Conservation (phyloP, 2,888 invertebrate genomes). For the Piscicola geometra region DNA sequence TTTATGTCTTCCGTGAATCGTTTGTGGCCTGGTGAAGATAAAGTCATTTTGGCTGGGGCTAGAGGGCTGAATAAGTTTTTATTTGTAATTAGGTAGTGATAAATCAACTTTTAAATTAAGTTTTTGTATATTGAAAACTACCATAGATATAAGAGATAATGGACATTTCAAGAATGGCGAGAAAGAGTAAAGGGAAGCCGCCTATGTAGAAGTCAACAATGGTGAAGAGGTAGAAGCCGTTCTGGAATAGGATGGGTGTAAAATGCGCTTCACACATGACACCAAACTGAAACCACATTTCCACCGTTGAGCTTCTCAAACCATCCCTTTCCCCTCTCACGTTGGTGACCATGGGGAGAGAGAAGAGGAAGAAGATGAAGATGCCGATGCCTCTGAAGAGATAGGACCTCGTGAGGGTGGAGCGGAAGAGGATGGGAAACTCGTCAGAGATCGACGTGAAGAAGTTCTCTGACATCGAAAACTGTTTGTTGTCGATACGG, state of each 20-base stretch:
- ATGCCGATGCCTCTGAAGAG: conserved; percentile 47
- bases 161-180: conserved; percentile 40
- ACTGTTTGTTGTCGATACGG: too few relatives aligned
- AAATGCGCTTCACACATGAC: too few relatives aligned
- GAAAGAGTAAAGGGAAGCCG: conserved; percentile 42
- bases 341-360: conserved; percentile 49
- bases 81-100: too few relatives aligned
- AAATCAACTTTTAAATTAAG: too few relatives aligned
- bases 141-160: conserved; percentile 41
- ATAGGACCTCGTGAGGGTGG: conserved; percentile 31
- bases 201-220: conserved; percentile 43
- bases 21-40: conserved; percentile 51
- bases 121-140: too few relatives aligned
- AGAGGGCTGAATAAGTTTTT: too few relatives aligned
- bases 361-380: conserved; percentile 46
- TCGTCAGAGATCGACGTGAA: conserved; percentile 41
- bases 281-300: too few relatives aligned
- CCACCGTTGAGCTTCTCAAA: too few relatives aligned
- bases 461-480: conserved; percentile 48
- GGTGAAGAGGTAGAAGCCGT: conserved; percentile 42
- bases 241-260: too few relatives aligned
- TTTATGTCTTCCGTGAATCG: conserved; percentile 52
- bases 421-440: conserved; percentile 35
- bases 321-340: too few relatives aligned
- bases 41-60: too few relatives aligned